Evolutionary conservation across 2,113 vertebrate genomes (phyloP), one percentile per base, ranked within the genome.

Genomic region (Prionailurus bengalensis): DNA sequence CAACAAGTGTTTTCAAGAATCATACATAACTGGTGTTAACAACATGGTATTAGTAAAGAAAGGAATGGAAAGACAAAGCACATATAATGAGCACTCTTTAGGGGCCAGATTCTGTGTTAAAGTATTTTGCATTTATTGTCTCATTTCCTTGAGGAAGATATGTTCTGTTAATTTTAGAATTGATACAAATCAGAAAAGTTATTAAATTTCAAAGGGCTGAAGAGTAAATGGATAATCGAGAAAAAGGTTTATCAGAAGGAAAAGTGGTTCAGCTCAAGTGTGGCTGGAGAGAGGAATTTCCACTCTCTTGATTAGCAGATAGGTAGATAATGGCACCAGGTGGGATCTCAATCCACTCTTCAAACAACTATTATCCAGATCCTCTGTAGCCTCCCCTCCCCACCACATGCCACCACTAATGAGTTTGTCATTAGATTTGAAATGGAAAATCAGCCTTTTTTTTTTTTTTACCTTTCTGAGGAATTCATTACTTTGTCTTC

Each of bases 11-110:
- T 93, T 93, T 91, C 61, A 91, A 79, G 29, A 25, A 15, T 81
- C 33, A 82, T 10, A 63, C 19, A 11, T 61, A 82, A 39, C 12
- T 66, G n/a, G 12, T 66, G 81, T 58, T 42, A 61, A 92, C 51
- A 74, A 71, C 63, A 63, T 53, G 7, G 80, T 81, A 51, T 91
- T 68, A 88, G 51, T 29, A 63, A 71, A 70, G 23, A 85, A 94
- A 93, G 63, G 48, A 94, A 84, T n/a, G 17, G n/a, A 90, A 66
- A 95, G 82, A 74, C 25, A 58, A 93, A 96, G n/a, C 66, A 79
- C 55, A 16, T 1, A 2, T 53, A 45, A 21, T 39, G 53, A 85
- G 16, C 16, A 36, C 58, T 70, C 39, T 65, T 4, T 45, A 29
- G 27, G 11, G 33, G 12, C 63, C 31, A 83, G 33, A 39, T 29